Base-by-base conservation (phyloP, 2,888 invertebrate genomes). In the Operophtera brumata region DNA sequence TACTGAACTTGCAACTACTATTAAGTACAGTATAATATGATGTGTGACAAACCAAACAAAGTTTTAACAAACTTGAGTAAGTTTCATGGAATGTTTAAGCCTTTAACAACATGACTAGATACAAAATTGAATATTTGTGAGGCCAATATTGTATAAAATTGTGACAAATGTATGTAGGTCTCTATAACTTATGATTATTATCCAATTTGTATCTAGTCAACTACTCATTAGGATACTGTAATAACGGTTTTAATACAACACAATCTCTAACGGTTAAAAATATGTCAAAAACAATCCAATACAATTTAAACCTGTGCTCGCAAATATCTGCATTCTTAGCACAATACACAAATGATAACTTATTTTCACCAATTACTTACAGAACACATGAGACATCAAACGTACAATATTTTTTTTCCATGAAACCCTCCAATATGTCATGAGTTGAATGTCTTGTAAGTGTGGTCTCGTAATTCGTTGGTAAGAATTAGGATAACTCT, bases 21-120 rank as follows among this genome's bases (percentile, higher is more conserved):
- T 47, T 35, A 55, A 57, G 34, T 62, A 66, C 60, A 69, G 67
- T 69, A 65, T 69, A 30, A 30, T n/a, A 71, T 71, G 68, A 61
- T 56, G 66, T 56, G 66, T 64, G 62, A 69, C 56, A 69, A 70
- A 84, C 80, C 80, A 81, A 85, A 83, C 73, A 74, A 77, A 78
- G 75, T 77, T 78, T 82, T 80, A 69, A 81, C 71, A 78, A 68
- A 79, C 75, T 79, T 81, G 80, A 79, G 77, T 70, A 77, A 78
- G 81, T 81, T 79, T 77, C 43, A 82, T 89, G 88, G 88, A 89
- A 89, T 89, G 88, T 89, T 86, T 82, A 83, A 86, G 86, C 86
- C 81, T 82, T 81, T 71, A 69, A 72, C 67, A 71, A 61, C 75
- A 73, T 78, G 80, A 81, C 82, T 81, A 80, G 78, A 80, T 77